Base-by-base conservation (phyloP, 2,797 vertebrate genomes). In the Decapterus maruadsi region DNA sequence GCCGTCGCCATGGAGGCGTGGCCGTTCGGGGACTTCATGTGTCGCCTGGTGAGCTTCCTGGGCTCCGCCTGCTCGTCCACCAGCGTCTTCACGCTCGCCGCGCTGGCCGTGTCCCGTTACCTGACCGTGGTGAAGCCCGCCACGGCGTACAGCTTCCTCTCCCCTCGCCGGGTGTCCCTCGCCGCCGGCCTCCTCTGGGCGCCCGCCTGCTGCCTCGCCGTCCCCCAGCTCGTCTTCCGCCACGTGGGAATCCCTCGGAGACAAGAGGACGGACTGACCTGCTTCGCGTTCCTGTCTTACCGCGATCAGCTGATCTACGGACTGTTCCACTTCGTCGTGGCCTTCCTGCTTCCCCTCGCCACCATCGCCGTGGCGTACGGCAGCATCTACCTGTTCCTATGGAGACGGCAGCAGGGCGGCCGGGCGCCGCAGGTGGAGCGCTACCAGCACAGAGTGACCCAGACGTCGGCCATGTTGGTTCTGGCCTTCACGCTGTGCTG, bases 401-500 rank as follows among this genome's bases (percentile, higher is more conserved):
- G 88, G 80, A 14, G 59, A 56, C 80, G 86, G 17, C 90, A 55
- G 36, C 83, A 72, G 0, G 26, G 72, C 0, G 60, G 80, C 55
- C 81, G 67, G 29, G 86, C 78, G 7, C 94, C 92, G 2, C 94
- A 92, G 17, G 89, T 96, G 17, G 94, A 96, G 77, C 93, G 89
- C 55, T 95, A 96, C 83, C 95, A 96, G 68, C 89, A 63, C n/a
- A 92, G 92, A 86, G 94, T 96, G 63, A 96, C 95, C 4, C 87
- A 92, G 75, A 95, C 94, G 0, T 95, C 93, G 0, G 93, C 93
- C 43, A 76, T 95, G 90, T 83, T 96, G 77, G 95, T 96, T 61
- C 36, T 96, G 74, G 93, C 94, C 8, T 96, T 96, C n/a, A 85
- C 94, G 3, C 16, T 95, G n/a, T 95, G 95, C 87, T 95, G 95